Evolutionary conservation across 2,113 vertebrate species (phyloP), one percentile per base, ranked within the genome.

Genomic region (Thamnophis sirtalis): DNA sequence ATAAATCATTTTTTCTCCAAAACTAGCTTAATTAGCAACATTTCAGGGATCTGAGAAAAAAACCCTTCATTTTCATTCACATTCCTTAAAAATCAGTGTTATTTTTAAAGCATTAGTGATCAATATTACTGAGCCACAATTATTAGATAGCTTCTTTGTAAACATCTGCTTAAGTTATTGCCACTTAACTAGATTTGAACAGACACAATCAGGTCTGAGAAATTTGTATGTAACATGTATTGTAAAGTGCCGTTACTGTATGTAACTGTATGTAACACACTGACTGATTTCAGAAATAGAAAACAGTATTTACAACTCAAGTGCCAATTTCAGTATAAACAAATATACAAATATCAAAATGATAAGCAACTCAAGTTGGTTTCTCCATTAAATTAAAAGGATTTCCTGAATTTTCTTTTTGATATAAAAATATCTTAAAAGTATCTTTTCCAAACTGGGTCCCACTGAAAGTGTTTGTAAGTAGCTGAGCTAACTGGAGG

Each of bases 131-230:
- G 43, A 73, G 93, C 48, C 38, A 80, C 22, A 49, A 2, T 28
- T 93, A 94, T 93, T 92, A 84, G 89, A 95, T 94, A 89, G 0
- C 90, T 93, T 22, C 50, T 94, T 90, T 95, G 22, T 95, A 95
- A 89, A 96, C 93, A 92, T 84, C 68, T 85, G 13, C 90, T 84
- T 92, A 93, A 87, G 92, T 91, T 94, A 86, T 89, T 93, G 90
- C 38, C 90, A 73, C 5, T 49, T 89, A 94, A 93, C 93, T 93
- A 93, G 60, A 84, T 92, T 54, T 93, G 88, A 95, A 91, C 55
- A 68, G 54, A 26, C 11, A 87, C 89, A 91, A 90, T 91, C 91
- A 95, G 50, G 50, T 94, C 93, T 95, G 94, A 91, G 88, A 55
- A 89, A 95, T 94, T 58, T 93, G 89, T 92, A 88, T 87, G 38